phyloP scores from a whole-genome alignment of 2,113 vertebrate genomes.

The Caranx melampygus region DNA sequence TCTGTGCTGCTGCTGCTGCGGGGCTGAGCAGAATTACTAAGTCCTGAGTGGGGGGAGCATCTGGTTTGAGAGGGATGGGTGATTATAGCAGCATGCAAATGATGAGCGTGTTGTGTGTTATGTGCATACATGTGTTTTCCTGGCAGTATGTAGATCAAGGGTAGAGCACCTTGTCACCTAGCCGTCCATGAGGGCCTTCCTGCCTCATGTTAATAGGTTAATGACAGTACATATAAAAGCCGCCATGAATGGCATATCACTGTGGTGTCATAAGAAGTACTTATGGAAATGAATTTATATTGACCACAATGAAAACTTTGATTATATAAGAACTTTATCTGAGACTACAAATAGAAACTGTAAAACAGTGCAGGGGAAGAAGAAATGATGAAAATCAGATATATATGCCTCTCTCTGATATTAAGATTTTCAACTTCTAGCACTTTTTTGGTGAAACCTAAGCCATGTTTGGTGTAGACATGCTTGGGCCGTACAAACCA shows the following conservation, averaged over 20 bases:
- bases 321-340: too few species aligned
- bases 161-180: background rate
- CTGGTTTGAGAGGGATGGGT: slow-evolving; percentile 5
- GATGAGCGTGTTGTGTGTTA: background rate
- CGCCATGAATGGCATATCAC: too few species aligned
- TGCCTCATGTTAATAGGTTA: background rate
- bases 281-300: too few species aligned
- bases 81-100: slow-evolving; percentile 20
- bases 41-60: slow-evolving; percentile 9
- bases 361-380: too few species aligned
- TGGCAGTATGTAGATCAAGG: background rate
- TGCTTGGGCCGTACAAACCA: background rate
- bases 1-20: slow-evolving; percentile 9
- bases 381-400: too few species aligned
- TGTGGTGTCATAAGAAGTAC: too few species aligned
- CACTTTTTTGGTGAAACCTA: background rate
- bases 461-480: too few species aligned
- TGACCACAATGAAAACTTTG: too few species aligned
- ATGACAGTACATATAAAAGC: background rate
- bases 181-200: background rate
- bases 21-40: slow-evolving; percentile 18
- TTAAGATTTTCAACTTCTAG: too few species aligned
- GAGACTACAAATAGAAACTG: too few species aligned
- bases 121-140: background rate
- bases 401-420: too few species aligned